Evolutionary conservation across 2,113 vertebrate species (phyloP).

Genomic region (Perognathus longimembris): DNA sequence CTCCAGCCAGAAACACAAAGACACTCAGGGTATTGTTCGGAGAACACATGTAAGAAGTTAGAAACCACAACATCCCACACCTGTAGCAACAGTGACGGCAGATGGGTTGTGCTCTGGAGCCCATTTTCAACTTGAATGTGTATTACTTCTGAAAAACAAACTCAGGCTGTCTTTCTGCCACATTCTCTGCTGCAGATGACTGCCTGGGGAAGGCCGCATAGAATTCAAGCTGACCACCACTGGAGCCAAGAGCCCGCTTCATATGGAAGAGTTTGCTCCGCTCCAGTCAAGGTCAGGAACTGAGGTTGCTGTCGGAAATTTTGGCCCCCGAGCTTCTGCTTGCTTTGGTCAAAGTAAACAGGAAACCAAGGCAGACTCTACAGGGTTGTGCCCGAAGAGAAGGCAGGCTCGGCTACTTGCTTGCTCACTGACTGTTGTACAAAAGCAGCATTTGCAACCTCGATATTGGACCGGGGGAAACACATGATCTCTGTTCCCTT

Average conservation of each 20-base stretch:
- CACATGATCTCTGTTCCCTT: neutral
- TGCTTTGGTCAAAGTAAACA: constrained; percentile 77
- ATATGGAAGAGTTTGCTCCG: constrained; percentile 48
- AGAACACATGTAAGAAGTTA: constrained; percentile 81
- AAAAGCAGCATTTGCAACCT: constrained; percentile 55
- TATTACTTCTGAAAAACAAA: constrained; percentile 50
- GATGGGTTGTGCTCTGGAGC: constrained; percentile 63
- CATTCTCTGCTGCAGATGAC: constrained; percentile 44
- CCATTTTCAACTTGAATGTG: neutral
- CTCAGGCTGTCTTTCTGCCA: constrained; percentile 61
- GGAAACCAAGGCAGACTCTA: constrained; percentile 48
- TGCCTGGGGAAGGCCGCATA: constrained; percentile 20
- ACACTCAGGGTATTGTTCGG: constrained; percentile 77
- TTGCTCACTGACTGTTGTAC: neutral
- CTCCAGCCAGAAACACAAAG: constrained; percentile 78
- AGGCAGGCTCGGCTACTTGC: neutral
- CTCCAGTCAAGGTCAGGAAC: constrained; percentile 1
- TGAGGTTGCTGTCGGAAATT: constrained; percentile 53
- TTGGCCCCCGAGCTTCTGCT: constrained; percentile 53
- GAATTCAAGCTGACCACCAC: constrained; percentile 31
- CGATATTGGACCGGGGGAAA: neutral
- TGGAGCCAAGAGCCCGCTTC: constrained; percentile 56
- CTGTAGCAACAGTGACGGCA: constrained; percentile 81
- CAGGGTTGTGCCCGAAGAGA: constrained; percentile 32
- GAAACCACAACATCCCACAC: constrained; percentile 82